phyloP scores from a whole-genome alignment of 37 sponge, comb jelly and placozoan species.

The Oscarella lobularis region DNA sequence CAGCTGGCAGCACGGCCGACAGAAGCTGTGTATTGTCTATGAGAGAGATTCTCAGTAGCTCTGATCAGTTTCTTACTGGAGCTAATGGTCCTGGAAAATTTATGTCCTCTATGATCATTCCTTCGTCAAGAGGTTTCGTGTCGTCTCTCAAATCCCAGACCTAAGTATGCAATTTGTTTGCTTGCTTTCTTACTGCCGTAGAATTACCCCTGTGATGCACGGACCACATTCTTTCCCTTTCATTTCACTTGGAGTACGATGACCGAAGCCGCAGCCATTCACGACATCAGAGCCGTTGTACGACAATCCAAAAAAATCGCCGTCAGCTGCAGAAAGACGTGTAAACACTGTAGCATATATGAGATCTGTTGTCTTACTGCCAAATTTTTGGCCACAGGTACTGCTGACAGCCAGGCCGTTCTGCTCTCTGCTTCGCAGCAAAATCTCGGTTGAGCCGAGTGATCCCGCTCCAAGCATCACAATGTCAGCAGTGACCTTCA shows the following conservation, averaged over 20 bases:
- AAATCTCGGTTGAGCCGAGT: background rate
- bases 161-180: background rate
- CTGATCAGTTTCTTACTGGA: background rate
- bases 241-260: background rate
- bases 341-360: too few relatives aligned
- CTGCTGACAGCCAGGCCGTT: background rate
- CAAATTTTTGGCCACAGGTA: background rate
- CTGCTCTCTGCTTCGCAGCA: background rate
- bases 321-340: background rate
- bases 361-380: background rate
- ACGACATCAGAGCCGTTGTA: background rate
- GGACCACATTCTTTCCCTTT: slow-evolving; percentile 3
- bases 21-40: background rate
- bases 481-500: background rate
- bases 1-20: background rate
- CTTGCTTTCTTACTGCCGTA: background rate
- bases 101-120: background rate
- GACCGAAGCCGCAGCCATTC: background rate
- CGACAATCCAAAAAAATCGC: background rate
- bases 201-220: slow-evolving; percentile 2
- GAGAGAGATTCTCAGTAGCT: too few relatives aligned
- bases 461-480: background rate
- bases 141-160: background rate
- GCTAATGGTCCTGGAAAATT: background rate
- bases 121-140: background rate